These are phyloP conservation scores for Corythoichthys intestinalis DNA, from an alignment of 2,113 vertebrate species.

Conservation along the genomic window DNA sequence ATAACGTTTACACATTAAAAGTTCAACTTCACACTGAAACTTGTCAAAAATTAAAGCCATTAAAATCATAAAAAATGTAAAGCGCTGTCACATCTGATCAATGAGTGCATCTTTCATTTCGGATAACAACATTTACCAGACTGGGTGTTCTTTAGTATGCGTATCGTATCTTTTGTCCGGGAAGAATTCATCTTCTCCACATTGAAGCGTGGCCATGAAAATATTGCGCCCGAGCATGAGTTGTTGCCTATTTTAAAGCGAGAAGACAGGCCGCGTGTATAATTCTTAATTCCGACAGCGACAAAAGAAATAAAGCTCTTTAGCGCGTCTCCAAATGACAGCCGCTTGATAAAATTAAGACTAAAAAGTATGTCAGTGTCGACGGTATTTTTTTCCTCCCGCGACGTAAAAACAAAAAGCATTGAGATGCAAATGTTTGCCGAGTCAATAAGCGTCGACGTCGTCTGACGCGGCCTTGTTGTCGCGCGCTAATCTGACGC, in stretches of 20 bases:
- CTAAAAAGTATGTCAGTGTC: background rate
- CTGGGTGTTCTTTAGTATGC: no score
- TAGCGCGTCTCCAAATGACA: background rate
- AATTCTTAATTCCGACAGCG: background rate
- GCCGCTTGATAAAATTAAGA: background rate
- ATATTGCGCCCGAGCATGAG: background rate
- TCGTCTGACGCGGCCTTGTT: slow-evolving; percentile 43
- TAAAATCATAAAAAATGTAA: no score
- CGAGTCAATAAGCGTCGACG: slow-evolving; percentile 29
- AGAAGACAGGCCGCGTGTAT: background rate
- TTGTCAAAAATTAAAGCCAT: no score
- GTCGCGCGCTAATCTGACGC: slow-evolving; percentile 40
- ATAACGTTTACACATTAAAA: no score
- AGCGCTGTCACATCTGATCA: no score
- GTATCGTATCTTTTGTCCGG: background rate
- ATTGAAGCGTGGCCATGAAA: background rate
- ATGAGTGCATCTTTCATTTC: no score
- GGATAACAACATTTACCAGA: no score
- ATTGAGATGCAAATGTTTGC: slow-evolving; percentile 29
- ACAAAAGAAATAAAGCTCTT: slow-evolving; percentile 3
- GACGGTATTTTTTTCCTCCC: background rate
- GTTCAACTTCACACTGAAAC: no score
- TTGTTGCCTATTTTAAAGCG: background rate
- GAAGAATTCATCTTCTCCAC: background rate
- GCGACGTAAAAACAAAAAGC: background rate